Evolutionary conservation across 2,888 invertebrate genomes (phyloP).

Genomic region (Tachystola acroxantha): DNA sequence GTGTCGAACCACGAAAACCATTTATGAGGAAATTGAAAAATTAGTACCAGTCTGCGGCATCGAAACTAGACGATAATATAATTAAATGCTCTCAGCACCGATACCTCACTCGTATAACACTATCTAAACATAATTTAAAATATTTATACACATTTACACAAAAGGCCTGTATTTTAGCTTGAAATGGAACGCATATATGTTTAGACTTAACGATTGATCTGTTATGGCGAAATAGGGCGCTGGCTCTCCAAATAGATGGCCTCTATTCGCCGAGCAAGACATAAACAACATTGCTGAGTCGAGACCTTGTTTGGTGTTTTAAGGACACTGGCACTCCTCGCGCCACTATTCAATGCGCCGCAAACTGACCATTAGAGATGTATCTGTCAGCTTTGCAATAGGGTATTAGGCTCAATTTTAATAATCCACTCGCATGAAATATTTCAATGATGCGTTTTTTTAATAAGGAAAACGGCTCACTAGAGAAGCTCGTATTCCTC

Average conservation of each 20-base stretch:
- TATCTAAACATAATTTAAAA: constrained; percentile 58
- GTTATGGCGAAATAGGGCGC: not conserved
- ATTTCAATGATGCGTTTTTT: too few species aligned
- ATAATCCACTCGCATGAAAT: too few species aligned
- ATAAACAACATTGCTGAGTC: not conserved
- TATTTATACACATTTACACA: constrained; percentile 67
- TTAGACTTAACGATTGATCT: not conserved
- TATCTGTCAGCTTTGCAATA: not conserved
- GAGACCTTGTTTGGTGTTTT: not conserved
- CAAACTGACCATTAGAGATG: not conserved
- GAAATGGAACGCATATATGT: not conserved
- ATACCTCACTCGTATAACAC: constrained; percentile 45
- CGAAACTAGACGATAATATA: constrained; percentile 26
- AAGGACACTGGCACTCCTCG: constrained; percentile 1
- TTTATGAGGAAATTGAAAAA: not conserved
- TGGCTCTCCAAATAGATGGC: not conserved
- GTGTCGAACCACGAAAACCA: constrained; percentile 1
- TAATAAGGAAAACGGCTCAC: too few species aligned
- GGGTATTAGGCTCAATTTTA: too few species aligned
- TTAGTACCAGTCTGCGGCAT: not conserved
- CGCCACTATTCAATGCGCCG: not conserved
- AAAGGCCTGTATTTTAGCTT: constrained; percentile 17
- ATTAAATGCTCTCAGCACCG: constrained; percentile 55
- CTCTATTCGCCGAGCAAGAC: not conserved
- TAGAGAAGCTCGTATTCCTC: too few species aligned